Conservation (phyloP, 2,888 invertebrate genomes). For the Zaprionus obscuricornis region DNA sequence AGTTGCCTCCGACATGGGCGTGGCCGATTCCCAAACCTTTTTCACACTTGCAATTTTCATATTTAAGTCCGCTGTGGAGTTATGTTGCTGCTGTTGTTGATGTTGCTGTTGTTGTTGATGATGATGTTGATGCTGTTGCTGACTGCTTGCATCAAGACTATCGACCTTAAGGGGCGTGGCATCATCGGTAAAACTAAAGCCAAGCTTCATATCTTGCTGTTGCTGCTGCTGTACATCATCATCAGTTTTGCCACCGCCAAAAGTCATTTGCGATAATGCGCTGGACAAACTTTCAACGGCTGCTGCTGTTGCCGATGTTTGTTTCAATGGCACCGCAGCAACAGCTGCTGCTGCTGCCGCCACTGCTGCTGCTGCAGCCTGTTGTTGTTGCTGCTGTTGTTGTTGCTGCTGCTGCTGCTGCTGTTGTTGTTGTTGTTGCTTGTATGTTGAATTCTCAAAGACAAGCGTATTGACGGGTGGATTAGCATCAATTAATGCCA, state of each 20-base stretch:
- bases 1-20: constrained; percentile 85
- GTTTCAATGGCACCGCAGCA: constrained; percentile 19
- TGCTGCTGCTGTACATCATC: constrained; percentile 84
- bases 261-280: constrained; percentile 88
- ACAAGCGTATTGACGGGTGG: constrained; percentile 94
- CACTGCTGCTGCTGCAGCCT: constrained; percentile 25
- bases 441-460: constrained; percentile 96
- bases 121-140: constrained; percentile 67
- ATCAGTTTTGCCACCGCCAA: constrained; percentile 82
- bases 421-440: constrained; percentile 83
- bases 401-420: constrained; percentile 83
- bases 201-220: constrained; percentile 94
- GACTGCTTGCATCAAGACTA: constrained; percentile 81
- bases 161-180: constrained; percentile 63
- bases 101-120: constrained; percentile 68
- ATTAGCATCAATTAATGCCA: constrained; percentile 87
- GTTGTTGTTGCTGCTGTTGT: constrained; percentile 45
- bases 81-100: constrained; percentile 86
- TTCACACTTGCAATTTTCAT: constrained; percentile 97
- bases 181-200: constrained; percentile 92
- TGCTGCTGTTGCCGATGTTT: constrained; percentile 38
- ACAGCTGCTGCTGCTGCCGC: constrained; percentile 76
- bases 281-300: constrained; percentile 84
- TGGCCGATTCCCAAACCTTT: constrained; percentile 89
- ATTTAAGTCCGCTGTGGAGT: constrained; percentile 94